Base-by-base conservation (phyloP, 2,888 invertebrate genomes). In the Drosophila bunnanda region DNA sequence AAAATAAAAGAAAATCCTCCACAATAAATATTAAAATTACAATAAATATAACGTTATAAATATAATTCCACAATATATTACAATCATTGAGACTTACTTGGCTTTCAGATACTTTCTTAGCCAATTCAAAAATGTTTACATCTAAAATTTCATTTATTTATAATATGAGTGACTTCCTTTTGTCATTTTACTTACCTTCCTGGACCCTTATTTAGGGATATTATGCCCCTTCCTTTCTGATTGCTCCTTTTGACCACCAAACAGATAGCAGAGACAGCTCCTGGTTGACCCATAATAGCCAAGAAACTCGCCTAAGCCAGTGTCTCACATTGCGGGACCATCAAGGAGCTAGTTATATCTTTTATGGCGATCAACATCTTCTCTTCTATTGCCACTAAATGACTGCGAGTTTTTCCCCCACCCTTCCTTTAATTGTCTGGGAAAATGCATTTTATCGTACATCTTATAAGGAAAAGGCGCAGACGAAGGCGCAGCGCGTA, bases 381-480 rank as follows among this genome's bases (percentile, higher is more conserved):
- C 44, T 44, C 25, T 81, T 80, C 44, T 25, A 64, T 72, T 52
- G 56, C 53, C 64, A 44, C 65, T 57, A 71, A 71, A 70, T 58
- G 57, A 72, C 71, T 66, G 53, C 10, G 44, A 43, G 39, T 41
- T 34, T 43, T 25, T 25, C 25, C 25, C 34, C 43, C n/a, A n/a
- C n/a, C 62, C 43, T 38, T 41, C 34, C 34, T 39, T 67, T 67
- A 86, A 86, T 88, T 84, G 86, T 82, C 80, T 86, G 86, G 87
- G 86, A 86, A 86, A 83, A 73, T 61, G 71, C 65, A 54, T 68
- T 69, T 80, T 86, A 86, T 86, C 86, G 54, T 36, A 15, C 25
- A 85, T 82, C 82, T 75, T 22, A 25, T 46, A 64, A 62, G 44
- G 52, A 58, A 58, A 48, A 61, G 15, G 17, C n/a, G 15, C 32